phyloP scores from a whole-genome alignment of 2,888 invertebrate genomes.

The Idaea aversata region DNA sequence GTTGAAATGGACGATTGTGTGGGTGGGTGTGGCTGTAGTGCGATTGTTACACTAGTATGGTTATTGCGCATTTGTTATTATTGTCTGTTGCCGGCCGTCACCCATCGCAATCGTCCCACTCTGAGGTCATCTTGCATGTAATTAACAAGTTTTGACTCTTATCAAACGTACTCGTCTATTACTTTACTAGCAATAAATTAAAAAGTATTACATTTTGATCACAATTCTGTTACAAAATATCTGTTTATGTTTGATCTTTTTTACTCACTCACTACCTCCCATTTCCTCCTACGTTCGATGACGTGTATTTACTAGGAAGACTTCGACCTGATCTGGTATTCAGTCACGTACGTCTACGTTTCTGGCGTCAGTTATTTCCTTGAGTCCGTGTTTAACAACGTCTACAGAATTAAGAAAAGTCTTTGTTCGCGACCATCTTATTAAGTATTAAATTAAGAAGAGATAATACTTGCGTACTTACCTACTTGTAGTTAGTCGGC shows the following conservation, averaged over 20 bases:
- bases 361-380: neutral
- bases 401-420: neutral
- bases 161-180: conserved; percentile 24
- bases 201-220: conserved; percentile 9
- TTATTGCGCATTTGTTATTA: conserved; percentile 59
- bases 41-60: conserved; percentile 54
- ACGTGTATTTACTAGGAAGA: neutral
- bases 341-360: neutral
- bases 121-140: conserved; percentile 57
- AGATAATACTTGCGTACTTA: neutral
- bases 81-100: conserved; percentile 34
- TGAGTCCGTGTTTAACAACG: neutral
- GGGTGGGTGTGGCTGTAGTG: conserved; percentile 58
- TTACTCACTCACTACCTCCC: neutral
- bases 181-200: neutral
- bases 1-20: conserved; percentile 61
- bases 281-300: neutral
- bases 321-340: neutral
- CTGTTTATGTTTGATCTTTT: neutral
- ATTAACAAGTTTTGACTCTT: conserved; percentile 49
- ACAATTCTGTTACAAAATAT: neutral
- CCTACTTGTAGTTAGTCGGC: neutral
- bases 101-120: conserved; percentile 43
- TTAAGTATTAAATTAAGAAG: neutral
- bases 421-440: neutral